Evolutionary conservation across 1,140 invertebrate species (phyloP).

Genomic region (Saccostrea echinata): DNA sequence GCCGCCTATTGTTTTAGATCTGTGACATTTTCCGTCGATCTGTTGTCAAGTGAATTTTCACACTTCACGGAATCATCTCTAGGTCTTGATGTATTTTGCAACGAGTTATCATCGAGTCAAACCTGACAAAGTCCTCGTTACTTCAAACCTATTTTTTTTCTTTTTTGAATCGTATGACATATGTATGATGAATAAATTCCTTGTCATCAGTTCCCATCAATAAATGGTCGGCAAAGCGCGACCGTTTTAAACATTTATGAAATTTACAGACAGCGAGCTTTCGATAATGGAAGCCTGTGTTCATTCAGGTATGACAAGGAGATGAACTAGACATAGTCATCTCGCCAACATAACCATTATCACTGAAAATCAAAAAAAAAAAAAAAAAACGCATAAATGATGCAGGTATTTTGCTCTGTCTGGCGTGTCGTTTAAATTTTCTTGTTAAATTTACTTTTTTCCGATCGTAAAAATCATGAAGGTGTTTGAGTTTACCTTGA

Average conservation of each 20-base stretch:
- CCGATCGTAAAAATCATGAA: constrained; percentile 29
- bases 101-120: not conserved
- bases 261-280: constrained; percentile 31
- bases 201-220: not conserved
- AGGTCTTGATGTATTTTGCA: not conserved
- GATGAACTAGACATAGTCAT: constrained; percentile 14
- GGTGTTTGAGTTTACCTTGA: not conserved
- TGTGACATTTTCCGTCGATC: not conserved
- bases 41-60: not conserved
- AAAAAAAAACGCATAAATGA: constrained; percentile 25
- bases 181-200: constrained; percentile 27
- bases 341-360: constrained; percentile 18
- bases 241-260: constrained; percentile 37
- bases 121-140: not conserved
- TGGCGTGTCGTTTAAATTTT: constrained; percentile 9
- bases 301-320: not conserved
- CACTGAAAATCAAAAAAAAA: constrained; percentile 7
- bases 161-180: not conserved
- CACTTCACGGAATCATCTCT: not conserved
- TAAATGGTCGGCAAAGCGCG: constrained; percentile 25
- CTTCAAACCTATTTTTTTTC: not conserved
- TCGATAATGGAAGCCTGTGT: constrained; percentile 26
- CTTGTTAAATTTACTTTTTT: constrained; percentile 35
- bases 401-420: constrained; percentile 4
- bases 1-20: constrained; percentile 6